A percentile compares a stretch with the other conserved stretches of the same genome.
These are phyloP conservation scores for Beris morrisii DNA, from an alignment of 2,888 invertebrate genomes.

Conservation along the genomic window DNA sequence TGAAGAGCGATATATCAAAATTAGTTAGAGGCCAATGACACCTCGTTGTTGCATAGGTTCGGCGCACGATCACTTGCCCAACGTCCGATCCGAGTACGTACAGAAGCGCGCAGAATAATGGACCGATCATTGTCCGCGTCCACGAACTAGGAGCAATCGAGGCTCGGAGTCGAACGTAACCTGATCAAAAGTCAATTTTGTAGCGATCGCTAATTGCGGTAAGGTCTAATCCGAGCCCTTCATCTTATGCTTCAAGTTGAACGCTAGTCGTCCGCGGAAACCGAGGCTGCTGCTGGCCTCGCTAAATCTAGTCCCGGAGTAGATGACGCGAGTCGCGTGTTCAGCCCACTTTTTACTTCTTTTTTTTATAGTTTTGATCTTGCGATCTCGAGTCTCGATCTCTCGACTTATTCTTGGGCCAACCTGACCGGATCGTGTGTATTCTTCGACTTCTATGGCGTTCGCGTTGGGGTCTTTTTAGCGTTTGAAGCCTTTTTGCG, in stretches of 20 bases:
- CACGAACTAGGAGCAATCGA: not conserved
- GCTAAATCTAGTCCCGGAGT: slow-evolving; percentile 6
- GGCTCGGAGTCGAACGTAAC: slow-evolving; percentile 3
- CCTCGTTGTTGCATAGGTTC: not conserved
- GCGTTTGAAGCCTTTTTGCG: no score
- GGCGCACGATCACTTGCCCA: not conserved
- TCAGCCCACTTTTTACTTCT: slow-evolving; percentile 10
- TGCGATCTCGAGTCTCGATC: slow-evolving; percentile 2
- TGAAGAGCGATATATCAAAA: slow-evolving; percentile 15
- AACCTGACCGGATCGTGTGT: no score
- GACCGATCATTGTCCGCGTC: slow-evolving; percentile 17
- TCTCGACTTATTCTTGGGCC: not conserved
- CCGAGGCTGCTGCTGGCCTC: not conserved
- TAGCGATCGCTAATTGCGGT: slow-evolving; percentile 19
- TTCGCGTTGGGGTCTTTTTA: no score
- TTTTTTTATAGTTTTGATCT: slow-evolving; percentile 3
- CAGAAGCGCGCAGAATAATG: slow-evolving; percentile 16
- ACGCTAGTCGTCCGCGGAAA: not conserved
- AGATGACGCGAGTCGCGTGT: slow-evolving; percentile 24
- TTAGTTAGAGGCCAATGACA: slow-evolving; percentile 23
- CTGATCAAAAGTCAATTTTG: slow-evolving; percentile 19
- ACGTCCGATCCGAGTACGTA: slow-evolving; percentile 2
- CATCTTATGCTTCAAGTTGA: slow-evolving; percentile 1
- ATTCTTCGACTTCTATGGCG: no score
- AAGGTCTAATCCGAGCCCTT: slow-evolving; percentile 10